A percentile compares a stretch with the other conserved stretches of the same genome.
These are phyloP conservation scores for Hoplodrina ambigua DNA, from an alignment of 2,888 invertebrate genomes.

Conservation along the genomic window DNA sequence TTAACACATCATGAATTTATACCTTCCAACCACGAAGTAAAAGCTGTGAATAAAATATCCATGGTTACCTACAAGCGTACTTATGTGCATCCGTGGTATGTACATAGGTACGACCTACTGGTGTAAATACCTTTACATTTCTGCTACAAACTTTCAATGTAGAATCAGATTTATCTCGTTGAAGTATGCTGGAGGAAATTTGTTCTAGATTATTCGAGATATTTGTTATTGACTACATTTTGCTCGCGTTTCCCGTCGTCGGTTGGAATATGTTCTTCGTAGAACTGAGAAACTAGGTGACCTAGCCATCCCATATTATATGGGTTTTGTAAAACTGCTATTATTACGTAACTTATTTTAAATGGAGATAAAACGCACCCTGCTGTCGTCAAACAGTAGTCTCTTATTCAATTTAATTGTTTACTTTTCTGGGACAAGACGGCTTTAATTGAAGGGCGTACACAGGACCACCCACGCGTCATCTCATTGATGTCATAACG, in stretches of 20 bases:
- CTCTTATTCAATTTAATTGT: background rate
- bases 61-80: slow-evolving; percentile 14
- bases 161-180: slow-evolving; percentile 52
- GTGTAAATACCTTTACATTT: background rate
- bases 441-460: slow-evolving; percentile 41
- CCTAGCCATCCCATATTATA: slow-evolving; percentile 5
- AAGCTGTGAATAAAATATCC: slow-evolving; percentile 53
- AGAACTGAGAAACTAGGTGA: slow-evolving; percentile 27
- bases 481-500: slow-evolving; percentile 49
- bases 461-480: slow-evolving; percentile 34
- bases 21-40: slow-evolving; percentile 41
- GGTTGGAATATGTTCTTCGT: slow-evolving; percentile 12
- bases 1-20: slow-evolving; percentile 53
- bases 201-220: slow-evolving; percentile 45
- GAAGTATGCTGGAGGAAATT: slow-evolving; percentile 44
- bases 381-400: background rate
- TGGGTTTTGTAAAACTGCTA: slow-evolving; percentile 2
- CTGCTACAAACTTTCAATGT: slow-evolving; percentile 42
- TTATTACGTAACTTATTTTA: slow-evolving; percentile 9
- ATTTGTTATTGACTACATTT: slow-evolving; percentile 40
- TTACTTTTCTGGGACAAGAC: background rate
- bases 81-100: background rate
- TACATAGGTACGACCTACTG: background rate
- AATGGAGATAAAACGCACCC: background rate
- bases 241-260: background rate